A percentile compares a stretch with the other conserved stretches of the same genome.
These are phyloP conservation scores for Henricia sp. DNA, from an alignment of 53 echinoderm and acorn worm species.

Conservation along the genomic window DNA sequence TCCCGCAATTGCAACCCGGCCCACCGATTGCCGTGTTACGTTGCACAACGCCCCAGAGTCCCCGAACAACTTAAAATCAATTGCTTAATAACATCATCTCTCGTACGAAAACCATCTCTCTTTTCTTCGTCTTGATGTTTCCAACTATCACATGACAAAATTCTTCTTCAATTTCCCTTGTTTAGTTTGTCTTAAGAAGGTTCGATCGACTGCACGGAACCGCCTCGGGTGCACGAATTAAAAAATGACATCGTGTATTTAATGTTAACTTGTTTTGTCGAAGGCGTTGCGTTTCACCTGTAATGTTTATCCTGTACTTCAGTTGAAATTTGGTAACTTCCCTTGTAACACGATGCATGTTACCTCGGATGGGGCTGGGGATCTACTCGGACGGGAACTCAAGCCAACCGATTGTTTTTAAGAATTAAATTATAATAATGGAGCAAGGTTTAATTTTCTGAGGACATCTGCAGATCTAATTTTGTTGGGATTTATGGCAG, in stretches of 20 bases:
- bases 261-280: too few relatives aligned
- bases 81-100: conserved; percentile 12
- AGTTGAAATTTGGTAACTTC: too few relatives aligned
- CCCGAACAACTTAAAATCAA: conserved; percentile 8
- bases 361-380: too few relatives aligned
- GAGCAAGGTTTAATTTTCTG: too few relatives aligned
- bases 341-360: too few relatives aligned
- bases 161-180: not conserved
- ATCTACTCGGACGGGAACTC: too few relatives aligned
- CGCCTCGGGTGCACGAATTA: conserved; percentile 11
- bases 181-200: conserved; percentile 1
- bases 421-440: too few relatives aligned
- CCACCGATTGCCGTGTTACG: not conserved
- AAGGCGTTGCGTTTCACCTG: too few relatives aligned
- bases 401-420: too few relatives aligned
- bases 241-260: not conserved
- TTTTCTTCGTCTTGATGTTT: not conserved
- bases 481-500: too few relatives aligned
- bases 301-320: too few relatives aligned
- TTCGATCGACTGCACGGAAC: conserved; percentile 43
- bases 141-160: conserved; percentile 23
- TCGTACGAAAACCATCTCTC: not conserved
- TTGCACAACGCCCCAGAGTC: conserved; percentile 6
- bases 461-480: too few relatives aligned
- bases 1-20: not conserved